phyloP scores from a whole-genome alignment of 1,140 invertebrate genomes.

The Cyphomyrmex costatus region DNA sequence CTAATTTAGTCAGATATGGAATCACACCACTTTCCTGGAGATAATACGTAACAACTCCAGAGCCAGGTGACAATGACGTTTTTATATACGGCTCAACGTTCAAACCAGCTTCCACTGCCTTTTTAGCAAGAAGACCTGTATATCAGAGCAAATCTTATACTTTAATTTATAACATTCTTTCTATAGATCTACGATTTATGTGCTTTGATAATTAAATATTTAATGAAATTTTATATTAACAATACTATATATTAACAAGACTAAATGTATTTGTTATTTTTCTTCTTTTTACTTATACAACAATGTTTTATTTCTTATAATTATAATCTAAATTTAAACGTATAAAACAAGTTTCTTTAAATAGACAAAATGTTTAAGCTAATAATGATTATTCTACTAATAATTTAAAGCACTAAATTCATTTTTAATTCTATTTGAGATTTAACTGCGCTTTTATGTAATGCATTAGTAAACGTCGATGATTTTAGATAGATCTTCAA shows the following conservation, averaged over 20 bases:
- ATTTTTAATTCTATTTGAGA: neutral
- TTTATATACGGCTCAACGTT: constrained; percentile 97
- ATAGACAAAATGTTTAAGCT: neutral
- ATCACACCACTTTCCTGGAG: constrained; percentile 95
- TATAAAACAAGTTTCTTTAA: neutral
- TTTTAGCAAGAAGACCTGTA: constrained; percentile 96
- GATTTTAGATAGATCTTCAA: neutral
- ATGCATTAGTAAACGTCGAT: neutral
- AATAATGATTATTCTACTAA: neutral
- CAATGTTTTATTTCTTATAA: neutral
- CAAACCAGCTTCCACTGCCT: constrained; percentile 97
- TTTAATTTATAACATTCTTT: neutral
- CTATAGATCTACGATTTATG: neutral
- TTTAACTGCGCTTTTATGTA: neutral
- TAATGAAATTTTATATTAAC: neutral
- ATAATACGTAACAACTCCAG: constrained; percentile 99
- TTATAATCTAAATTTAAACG: constrained; percentile 6
- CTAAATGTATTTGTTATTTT: neutral
- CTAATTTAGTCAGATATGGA: constrained; percentile 94
- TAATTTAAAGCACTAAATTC: neutral
- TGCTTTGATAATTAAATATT: constrained; percentile 15
- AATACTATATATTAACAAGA: neutral
- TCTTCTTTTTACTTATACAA: neutral
- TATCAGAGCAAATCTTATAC: constrained; percentile 23
- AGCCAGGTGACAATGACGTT: constrained; percentile 98